Percentiles rank a stretch among this genome's conserved stretches.
Evolutionary conservation across 2,888 invertebrate species (phyloP).

Genomic region (Drosophila fungiperda): DNA sequence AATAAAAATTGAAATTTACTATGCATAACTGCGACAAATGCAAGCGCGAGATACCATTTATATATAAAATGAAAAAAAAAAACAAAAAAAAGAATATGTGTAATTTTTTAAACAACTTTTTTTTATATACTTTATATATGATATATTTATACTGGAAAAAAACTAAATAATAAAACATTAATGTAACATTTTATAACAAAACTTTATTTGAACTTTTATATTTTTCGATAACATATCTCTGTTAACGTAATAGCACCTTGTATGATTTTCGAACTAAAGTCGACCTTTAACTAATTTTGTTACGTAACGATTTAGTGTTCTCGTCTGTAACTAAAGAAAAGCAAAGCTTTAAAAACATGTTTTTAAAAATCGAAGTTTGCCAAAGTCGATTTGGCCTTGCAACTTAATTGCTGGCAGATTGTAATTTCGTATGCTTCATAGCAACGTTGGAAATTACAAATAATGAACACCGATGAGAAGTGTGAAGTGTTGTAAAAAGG

Average conservation of each 20-base stretch:
- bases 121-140: conserved; percentile 77
- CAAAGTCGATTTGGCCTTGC: not conserved
- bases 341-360: not conserved
- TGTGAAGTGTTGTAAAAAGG: not conserved
- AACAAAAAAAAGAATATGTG: conserved; percentile 63
- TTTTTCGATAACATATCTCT: not conserved
- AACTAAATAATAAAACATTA: conserved; percentile 70
- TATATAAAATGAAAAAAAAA: conserved; percentile 24
- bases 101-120: conserved; percentile 77
- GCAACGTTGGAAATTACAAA: not conserved
- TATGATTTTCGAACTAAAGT: not conserved
- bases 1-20: conserved; percentile 34
- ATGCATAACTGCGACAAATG: conserved; percentile 33
- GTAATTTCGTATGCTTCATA: not conserved
- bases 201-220: not conserved
- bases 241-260: too few relatives aligned
- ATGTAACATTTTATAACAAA: conserved; percentile 79
- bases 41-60: conserved; percentile 44
- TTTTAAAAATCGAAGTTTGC: not conserved
- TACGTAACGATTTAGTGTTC: not conserved
- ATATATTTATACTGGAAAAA: conserved; percentile 78
- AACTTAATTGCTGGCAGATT: not conserved
- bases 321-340: not conserved
- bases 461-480: not conserved
- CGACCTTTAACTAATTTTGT: not conserved